Evolutionary conservation across 1,140 invertebrate genomes (phyloP), one percentile per base, ranked within the genome.

Genomic region (Trichoplusia ni): DNA sequence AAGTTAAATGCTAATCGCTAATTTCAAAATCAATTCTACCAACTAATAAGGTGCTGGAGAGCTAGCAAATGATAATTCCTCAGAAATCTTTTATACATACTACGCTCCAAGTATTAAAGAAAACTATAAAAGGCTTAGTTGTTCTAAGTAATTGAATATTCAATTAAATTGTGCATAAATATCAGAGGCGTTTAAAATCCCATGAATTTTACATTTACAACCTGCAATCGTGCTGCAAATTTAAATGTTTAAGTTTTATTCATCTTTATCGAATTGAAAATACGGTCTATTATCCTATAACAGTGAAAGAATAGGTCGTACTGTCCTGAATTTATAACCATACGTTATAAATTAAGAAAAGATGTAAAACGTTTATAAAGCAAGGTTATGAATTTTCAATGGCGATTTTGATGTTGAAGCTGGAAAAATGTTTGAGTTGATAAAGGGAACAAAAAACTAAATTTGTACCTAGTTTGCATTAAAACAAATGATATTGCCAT

Each of bases 121-220:
- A 59, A 64, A 66, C 53, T 25, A 54, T 54, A 61, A 54, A 71
- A 64, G 14, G 25, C 42, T 25, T 38, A 70, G 58, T 38, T 13
- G 59, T 49, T 23, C 63, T 29, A 59, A 59, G 67, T 69, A 73
- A 71, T 73, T 78, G 76, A 74, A 81, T 78, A 81, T 73, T 78
- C 69, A 75, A 77, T 73, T 59, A 71, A 35, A 68, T 54, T 49
- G 29, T 42, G 53, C 64, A 70, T 74, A 75, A 71, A 74, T 69
- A 72, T 72, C 46, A 35, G 38, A 49, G 61, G 44, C 67, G 60
- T 69, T 76, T 76, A 73, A 71, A 67, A 65, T 40, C 59, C 60
- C 69, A 68, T 76, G 53, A 56, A 77, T 54, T 44, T 58, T 44
- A 25, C 25, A 58, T 58, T 44, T 44, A 58, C 54, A 58, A 58